These are phyloP conservation scores for Chiroxiphia lanceolata DNA, from an alignment of 2,797 vertebrate genomes.

Conservation along the genomic window DNA sequence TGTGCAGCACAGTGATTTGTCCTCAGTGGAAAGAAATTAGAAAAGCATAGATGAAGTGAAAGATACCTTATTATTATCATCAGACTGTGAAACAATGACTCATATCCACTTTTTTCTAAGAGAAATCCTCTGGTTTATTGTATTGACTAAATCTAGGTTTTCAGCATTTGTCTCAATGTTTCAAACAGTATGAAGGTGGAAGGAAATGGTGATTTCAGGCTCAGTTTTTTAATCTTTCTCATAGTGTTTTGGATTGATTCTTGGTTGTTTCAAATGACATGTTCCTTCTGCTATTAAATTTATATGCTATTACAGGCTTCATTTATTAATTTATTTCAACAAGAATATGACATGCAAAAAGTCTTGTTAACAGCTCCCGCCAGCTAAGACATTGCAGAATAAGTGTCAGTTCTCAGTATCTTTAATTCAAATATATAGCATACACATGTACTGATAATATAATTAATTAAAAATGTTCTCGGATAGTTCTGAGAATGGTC, in stretches of 20 bases:
- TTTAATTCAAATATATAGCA: background rate
- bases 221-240: background rate
- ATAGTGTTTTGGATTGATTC: background rate
- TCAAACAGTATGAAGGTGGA: background rate
- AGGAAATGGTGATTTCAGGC: background rate
- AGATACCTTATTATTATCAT: background rate
- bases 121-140: background rate
- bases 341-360: background rate
- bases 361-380: background rate
- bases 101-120: background rate
- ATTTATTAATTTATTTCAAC: background rate
- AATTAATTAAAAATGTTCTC: background rate
- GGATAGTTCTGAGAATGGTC: background rate
- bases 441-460: background rate
- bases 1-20: background rate
- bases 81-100: background rate
- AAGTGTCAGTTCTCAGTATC: background rate
- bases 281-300: background rate
- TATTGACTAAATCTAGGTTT: background rate
- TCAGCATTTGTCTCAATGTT: background rate
- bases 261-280: background rate
- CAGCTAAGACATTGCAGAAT: background rate
- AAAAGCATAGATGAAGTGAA: background rate
- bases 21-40: background rate
- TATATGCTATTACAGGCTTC: background rate